phyloP scores from a whole-genome alignment of 2,888 invertebrate genomes.

The Lasius fuliginosus region DNA sequence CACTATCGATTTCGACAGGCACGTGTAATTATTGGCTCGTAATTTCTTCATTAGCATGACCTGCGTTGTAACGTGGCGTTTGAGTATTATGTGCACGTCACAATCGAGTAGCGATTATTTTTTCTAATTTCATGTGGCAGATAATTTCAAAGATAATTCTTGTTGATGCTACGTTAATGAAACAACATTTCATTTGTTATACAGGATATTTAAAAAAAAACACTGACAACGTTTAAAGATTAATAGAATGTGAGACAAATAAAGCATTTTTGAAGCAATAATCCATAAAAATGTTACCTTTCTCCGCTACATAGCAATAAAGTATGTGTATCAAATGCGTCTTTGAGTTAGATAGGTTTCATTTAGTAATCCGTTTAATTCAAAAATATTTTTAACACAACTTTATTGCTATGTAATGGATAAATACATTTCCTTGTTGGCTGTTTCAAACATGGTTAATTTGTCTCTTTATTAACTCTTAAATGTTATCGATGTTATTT shows the following conservation, averaged over 20 bases:
- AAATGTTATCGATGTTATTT: not conserved
- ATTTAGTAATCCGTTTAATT: not conserved
- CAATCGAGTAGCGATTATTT: conserved; percentile 5
- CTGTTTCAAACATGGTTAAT: not conserved
- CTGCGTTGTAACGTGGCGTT: conserved; percentile 4
- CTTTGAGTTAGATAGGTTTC: not conserved
- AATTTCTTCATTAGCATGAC: conserved; percentile 46
- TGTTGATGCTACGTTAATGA: not conserved
- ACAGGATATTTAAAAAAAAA: not conserved
- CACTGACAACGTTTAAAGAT: not conserved
- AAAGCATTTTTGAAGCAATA: not conserved
- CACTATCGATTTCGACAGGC: conserved; percentile 22
- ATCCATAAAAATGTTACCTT: not conserved
- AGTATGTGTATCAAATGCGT: not conserved
- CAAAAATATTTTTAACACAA: not conserved
- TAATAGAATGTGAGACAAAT: not conserved
- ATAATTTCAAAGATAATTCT: conserved; percentile 11
- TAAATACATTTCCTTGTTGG: not conserved
- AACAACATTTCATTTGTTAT: conserved; percentile 24
- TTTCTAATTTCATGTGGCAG: conserved; percentile 23
- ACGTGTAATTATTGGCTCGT: conserved; percentile 44
- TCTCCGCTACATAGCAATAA: not conserved
- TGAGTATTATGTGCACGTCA: not conserved
- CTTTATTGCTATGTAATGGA: not conserved
- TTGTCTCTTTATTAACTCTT: not conserved